Evolutionary conservation across 2,888 invertebrate genomes (phyloP), one percentile per base, ranked within the genome.

Genomic region (Steinernema carpocapsae): DNA sequence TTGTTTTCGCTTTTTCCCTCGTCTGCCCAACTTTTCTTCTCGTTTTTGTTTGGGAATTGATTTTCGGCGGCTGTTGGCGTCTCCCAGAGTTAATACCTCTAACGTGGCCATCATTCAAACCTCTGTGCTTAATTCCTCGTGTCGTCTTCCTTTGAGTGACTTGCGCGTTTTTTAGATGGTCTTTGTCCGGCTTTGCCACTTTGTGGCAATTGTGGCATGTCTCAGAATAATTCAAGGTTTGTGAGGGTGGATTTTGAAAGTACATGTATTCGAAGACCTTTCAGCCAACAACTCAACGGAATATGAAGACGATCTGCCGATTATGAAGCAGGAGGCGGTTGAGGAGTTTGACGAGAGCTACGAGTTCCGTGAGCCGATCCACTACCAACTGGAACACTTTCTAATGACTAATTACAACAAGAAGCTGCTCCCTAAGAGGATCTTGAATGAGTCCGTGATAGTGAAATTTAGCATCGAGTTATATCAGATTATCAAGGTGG

Each of bases 401-500:
- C 76, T 79, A n/a, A 26, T 78, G 71, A 70, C 51, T 19, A 72
- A 72, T 42, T 79, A 79, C 64, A 76, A 77, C 42, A 77, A 77
- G 42, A 71, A 72, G 10, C 24, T 79, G 37, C 77, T 78, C 29
- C 79, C 79, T 37, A 73, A 26, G 17, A n/a, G 71, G 22, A 22
- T 59, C 7, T 14, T 43, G 19, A 59, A 73, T 22, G 52, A 56
- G 19, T 52, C 52, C 24, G 78, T 79, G 4, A 76, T 76, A 70
- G 79, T 79, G 17, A 70, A 74, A 0, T 45, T 79, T 37, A 76
- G 76, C 0, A 45, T 79, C 45, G 78, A 79, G 12, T 19, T 79
- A 19, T 79, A 79, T 70, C 79, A 79, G 71, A 77, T 79, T 51
- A 79, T 79, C 70, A 77, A 79, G 78, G 79, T 79, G 72, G 72